Evolutionary conservation across 2,888 invertebrate genomes (phyloP).

Genomic region (Meiosimyza platycephala): DNA sequence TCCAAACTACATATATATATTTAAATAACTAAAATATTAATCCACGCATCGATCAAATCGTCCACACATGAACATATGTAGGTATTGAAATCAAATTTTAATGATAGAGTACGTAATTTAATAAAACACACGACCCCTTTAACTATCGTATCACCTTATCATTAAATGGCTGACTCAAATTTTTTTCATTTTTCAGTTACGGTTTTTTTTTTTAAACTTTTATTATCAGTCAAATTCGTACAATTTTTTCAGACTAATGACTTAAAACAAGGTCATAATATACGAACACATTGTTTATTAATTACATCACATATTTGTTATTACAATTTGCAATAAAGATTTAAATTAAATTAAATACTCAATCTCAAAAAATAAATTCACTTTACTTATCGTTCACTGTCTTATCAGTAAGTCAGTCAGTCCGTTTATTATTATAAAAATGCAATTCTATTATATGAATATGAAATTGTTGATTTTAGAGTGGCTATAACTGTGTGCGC

Average conservation of each 20-base stretch:
- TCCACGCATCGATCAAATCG: too few species aligned
- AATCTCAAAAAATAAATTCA: too few species aligned
- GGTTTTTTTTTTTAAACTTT: neutral
- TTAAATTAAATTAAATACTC: too few species aligned
- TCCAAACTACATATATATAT: too few species aligned
- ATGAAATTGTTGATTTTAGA: neutral
- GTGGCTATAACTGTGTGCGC: neutral
- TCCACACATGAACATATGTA: too few species aligned
- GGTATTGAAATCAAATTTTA: too few species aligned
- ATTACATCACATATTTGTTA: too few species aligned
- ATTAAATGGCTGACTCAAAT: neutral
- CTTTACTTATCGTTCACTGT: neutral
- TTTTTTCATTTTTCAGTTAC: neutral
- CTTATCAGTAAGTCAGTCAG: too few species aligned
- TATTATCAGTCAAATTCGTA: slow-evolving; percentile 5
- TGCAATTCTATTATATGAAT: slow-evolving; percentile 5
- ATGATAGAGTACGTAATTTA: too few species aligned
- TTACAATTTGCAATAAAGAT: too few species aligned
- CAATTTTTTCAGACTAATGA: slow-evolving; percentile 15
- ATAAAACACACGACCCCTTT: neutral
- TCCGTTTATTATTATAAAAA: neutral
- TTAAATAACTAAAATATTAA: too few species aligned
- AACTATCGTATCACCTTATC: slow-evolving; percentile 9
- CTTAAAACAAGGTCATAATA: slow-evolving; percentile 26
- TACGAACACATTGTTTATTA: neutral